These are phyloP conservation scores for Polia nebulosa DNA, from an alignment of 2,888 invertebrate genomes.

Conservation along the genomic window DNA sequence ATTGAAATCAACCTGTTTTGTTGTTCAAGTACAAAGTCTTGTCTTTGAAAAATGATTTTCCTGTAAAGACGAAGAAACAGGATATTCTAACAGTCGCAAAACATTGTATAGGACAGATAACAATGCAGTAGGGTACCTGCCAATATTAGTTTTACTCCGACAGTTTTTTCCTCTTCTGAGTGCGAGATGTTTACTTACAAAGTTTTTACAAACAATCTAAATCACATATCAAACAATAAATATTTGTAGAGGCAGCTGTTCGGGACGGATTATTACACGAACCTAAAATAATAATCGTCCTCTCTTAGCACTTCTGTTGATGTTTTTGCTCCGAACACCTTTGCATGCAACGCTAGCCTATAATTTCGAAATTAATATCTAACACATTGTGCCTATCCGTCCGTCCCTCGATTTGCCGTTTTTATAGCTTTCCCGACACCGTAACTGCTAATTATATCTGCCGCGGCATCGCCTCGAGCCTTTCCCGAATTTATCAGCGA, in stretches of 20 bases:
- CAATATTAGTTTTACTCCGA: not conserved
- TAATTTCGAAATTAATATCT: constrained; percentile 90
- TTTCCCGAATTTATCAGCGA: constrained; percentile 66
- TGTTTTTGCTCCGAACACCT: constrained; percentile 87
- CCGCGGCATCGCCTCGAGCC: constrained; percentile 79
- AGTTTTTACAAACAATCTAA: constrained; percentile 66
- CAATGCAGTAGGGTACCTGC: not conserved
- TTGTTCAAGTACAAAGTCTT: not conserved
- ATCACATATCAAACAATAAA: constrained; percentile 84
- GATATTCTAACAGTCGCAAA: not conserved
- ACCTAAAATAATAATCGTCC: constrained; percentile 87
- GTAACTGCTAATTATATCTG: constrained; percentile 85
- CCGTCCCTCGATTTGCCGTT: constrained; percentile 86
- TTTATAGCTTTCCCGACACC: constrained; percentile 86
- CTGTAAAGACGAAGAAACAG: not conserved
- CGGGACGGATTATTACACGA: constrained; percentile 82
- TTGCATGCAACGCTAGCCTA: constrained; percentile 82
- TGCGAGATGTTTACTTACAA: constrained; percentile 44
- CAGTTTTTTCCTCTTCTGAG: constrained; percentile 34
- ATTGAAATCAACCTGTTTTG: not conserved
- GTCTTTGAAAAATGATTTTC: not conserved
- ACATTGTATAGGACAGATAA: not conserved
- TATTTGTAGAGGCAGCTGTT: constrained; percentile 90
- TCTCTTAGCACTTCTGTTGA: constrained; percentile 89
- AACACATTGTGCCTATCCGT: constrained; percentile 89